These are phyloP conservation scores for Alitta virens DNA, from an alignment of 2,888 invertebrate species.

Conservation along the genomic window DNA sequence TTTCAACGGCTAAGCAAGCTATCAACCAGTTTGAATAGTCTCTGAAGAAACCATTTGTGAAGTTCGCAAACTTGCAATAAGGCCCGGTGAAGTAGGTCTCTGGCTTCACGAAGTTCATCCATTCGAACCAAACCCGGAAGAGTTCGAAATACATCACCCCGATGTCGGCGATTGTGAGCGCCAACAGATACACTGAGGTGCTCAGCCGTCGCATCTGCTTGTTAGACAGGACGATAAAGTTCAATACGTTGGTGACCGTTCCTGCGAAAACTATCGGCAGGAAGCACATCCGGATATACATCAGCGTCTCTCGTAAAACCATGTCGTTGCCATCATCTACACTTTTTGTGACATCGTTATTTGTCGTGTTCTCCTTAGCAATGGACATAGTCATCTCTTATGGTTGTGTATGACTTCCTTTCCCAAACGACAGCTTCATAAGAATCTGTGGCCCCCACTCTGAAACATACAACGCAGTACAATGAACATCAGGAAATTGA, in stretches of 20 bases:
- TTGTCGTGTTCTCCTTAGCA: too few species aligned
- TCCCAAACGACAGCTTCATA: too few species aligned
- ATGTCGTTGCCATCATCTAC: not conserved
- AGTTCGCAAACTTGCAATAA: conserved; percentile 27
- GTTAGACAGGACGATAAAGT: conserved; percentile 22
- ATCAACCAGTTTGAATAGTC: conserved; percentile 29
- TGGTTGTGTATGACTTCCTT: too few species aligned
- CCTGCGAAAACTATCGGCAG: conserved; percentile 24
- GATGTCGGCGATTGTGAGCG: conserved; percentile 24
- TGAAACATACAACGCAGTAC: too few species aligned
- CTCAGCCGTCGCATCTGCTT: conserved; percentile 23
- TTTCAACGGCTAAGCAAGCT: conserved; percentile 25
- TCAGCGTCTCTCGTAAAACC: not conserved
- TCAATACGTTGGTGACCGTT: conserved; percentile 26
- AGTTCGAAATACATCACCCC: conserved; percentile 29
- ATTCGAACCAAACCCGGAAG: conserved; percentile 29
- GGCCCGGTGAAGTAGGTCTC: conserved; percentile 21
- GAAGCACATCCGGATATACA: conserved; percentile 22
- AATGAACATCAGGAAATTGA: too few species aligned
- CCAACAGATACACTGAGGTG: conserved; percentile 24
- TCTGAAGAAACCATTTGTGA: conserved; percentile 22
- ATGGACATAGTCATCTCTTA: too few species aligned
- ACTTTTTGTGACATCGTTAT: not conserved
- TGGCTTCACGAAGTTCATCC: conserved; percentile 18
- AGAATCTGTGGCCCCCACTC: too few species aligned